Evolutionary conservation across 2,888 invertebrate species (phyloP), one percentile per base, ranked within the genome.

Genomic region (Chromoteleia sp.): DNA sequence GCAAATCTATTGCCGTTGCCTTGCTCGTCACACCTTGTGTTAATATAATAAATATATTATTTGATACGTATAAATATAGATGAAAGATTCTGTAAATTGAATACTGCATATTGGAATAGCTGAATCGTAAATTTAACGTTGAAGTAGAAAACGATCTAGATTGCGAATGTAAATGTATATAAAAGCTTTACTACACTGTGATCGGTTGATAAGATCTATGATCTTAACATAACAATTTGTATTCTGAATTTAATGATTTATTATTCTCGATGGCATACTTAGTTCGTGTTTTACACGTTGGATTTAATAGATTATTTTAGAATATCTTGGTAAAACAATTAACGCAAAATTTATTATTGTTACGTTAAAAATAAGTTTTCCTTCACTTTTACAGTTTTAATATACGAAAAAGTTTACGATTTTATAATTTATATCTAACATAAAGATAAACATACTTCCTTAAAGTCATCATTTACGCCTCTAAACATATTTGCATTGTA

Each of bases 1-100:
- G 96, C 63, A 97, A 93, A 89, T 97, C 97, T 15, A 95, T 95
- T 1, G 97, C 97, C 41, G 97, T 96, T 86, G 96, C 96, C 90
- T 97, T 96, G 67, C 97, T 97, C 67, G 97, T 97, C 2, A 97
- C 97, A 68, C 95, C 95, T 94, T 88, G 2, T 58, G 58, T 4
- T 0, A 29, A 59, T 3, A 43, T 25, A 25, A 25, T 25, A 1
- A 17, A 17, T 6, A 17, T 1, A 17, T 43, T 43, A 25, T n/a
- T n/a, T n/a, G n/a, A 25, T 43, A 43, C n/a, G 6, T 39, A 39
- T 39, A 33, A 33, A 33, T 25, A 8, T 33, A 33, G 33, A 33
- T 33, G 7, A 33, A 33, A 8, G 2, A 10, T 33, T 8, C 7
- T 8, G 7, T 8, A 33, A 33, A 10, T 33, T 5, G 2, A 4